Base-by-base conservation (phyloP, 2,797 vertebrate genomes). In the Crenichthys baileyi region DNA sequence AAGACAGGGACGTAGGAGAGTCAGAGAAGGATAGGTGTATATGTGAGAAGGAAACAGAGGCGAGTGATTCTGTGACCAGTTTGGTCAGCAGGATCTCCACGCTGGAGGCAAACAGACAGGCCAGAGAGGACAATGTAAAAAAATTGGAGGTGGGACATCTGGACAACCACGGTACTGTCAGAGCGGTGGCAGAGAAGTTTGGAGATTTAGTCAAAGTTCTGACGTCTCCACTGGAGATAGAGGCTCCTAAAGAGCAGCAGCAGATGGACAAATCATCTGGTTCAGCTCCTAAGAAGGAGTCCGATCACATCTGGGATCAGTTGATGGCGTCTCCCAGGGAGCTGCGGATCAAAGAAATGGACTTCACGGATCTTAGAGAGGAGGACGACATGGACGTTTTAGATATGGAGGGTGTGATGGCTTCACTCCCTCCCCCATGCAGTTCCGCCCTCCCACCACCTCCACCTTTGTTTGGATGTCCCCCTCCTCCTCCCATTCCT, bases 301-400 rank as follows among this genome's bases (percentile, higher is more conserved):
- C 97, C 0, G 98, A 99, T 88, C 96, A 98, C 60, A 99, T 99
- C 91, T 99, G 98, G 98, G 98, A 99, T 92, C 98, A 99, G 95
- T 96, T 99, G 79, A 96, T 99, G 97, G 97, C 98, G 68, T 90
- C 94, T 16, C 97, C 98, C 26, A 95, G 96, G 82, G 97, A 98
- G 95, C 96, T 99, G 76, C 96, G 97, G 82, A 99, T 99, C 89
- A 98, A 98, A 95, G 98, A 99, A 82, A 97, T 99, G 96, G 97
- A 99, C 94, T 99, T 99, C 93, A 99, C 98, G 0, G 98, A 99
- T 94, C 94, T 99, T 75, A 95, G 93, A 79, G 98, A 99, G 12
- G 98, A 98, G 78, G 98, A 99, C 20, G 98, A 99, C 84, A 31
- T 97, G 29, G 97, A 99, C 76, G 95, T 99, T 87, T 94, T 98